These are phyloP conservation scores for Scyliorhinus canicula DNA, from an alignment of 2,797 vertebrate genomes.

Conservation along the genomic window DNA sequence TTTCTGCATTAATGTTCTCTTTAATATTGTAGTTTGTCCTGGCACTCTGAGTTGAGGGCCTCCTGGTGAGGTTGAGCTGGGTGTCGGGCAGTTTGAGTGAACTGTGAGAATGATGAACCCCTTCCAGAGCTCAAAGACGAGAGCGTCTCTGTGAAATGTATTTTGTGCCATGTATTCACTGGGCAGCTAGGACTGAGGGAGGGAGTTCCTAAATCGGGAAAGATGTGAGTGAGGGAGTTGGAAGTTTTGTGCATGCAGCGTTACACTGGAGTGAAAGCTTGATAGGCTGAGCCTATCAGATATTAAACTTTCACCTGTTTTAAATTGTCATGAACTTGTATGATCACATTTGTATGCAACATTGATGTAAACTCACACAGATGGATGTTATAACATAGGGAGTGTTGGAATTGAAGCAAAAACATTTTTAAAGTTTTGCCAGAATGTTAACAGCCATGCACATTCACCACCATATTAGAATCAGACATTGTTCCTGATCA, in stretches of 20 bases:
- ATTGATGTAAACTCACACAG: not conserved
- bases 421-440: not conserved
- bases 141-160: not conserved
- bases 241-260: too few species aligned
- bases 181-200: not conserved
- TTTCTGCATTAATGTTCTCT: not conserved
- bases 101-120: not conserved
- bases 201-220: not conserved
- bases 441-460: not conserved
- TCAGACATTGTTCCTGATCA: not conserved
- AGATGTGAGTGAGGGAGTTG: too few species aligned
- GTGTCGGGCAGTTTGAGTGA: not conserved
- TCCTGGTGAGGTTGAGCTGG: constrained; percentile 28
- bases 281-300: not conserved
- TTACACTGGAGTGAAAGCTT: not conserved
- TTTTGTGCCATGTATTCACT: constrained; percentile 28
- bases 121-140: not conserved
- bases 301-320: not conserved
- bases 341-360: not conserved
- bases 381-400: not conserved
- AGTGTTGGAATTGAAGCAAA: not conserved
- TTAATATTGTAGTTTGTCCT: not conserved
- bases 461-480: not conserved
- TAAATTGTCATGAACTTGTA: not conserved
- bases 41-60: not conserved